phyloP scores from a whole-genome alignment of 2,113 vertebrate genomes.

The Penelope pileata region DNA sequence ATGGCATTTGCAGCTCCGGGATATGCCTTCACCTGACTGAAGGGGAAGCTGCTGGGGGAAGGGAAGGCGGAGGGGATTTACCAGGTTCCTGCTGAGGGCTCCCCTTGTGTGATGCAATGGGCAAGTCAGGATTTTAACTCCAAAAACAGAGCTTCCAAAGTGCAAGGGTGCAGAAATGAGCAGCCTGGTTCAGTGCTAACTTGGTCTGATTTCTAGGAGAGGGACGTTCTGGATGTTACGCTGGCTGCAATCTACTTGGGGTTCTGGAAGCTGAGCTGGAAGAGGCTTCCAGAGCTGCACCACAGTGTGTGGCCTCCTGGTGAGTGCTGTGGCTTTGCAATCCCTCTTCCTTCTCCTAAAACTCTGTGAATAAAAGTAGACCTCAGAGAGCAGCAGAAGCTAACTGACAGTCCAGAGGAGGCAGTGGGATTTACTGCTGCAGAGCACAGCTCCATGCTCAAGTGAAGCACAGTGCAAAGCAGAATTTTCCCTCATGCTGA shows the following conservation, averaged over 20 bases:
- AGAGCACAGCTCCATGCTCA: not conserved
- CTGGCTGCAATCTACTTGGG: not conserved
- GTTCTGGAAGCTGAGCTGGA: not conserved
- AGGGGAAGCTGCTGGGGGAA: not conserved
- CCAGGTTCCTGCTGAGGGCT: not conserved
- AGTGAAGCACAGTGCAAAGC: not conserved
- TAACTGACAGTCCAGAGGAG: not conserved
- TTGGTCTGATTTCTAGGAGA: not conserved
- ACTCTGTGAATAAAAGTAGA: not conserved
- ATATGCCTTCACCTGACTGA: not conserved
- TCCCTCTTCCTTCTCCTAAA: not conserved
- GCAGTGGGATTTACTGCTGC: not conserved
- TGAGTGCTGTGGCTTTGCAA: not conserved
- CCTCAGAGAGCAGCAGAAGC: not conserved
- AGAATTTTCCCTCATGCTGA: not conserved
- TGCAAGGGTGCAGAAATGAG: not conserved
- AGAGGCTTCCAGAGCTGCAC: not conserved
- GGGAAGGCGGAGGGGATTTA: not conserved
- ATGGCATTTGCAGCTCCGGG: slow-evolving; percentile 16
- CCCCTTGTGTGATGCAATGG: not conserved
- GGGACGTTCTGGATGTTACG: not conserved
- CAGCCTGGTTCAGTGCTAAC: not conserved
- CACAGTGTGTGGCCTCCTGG: fast-evolving
- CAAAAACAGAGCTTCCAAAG: not conserved
- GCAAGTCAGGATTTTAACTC: not conserved